A percentile compares a stretch with the other conserved stretches of the same genome.
These are phyloP conservation scores for Halocynthia aurantium DNA, from an alignment of 23 tunicate species.

Conservation along the genomic window DNA sequence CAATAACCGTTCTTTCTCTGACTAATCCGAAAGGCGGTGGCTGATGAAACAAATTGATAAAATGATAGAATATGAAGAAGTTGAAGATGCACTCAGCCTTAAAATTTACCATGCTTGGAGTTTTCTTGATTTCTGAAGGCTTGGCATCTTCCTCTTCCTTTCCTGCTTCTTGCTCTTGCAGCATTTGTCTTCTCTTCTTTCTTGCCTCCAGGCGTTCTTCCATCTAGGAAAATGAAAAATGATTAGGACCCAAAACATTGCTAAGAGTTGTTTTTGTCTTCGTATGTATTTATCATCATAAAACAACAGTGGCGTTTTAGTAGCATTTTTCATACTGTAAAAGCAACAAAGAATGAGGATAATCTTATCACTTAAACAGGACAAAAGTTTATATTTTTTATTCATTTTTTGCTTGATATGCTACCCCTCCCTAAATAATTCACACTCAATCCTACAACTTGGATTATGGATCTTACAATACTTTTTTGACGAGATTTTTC, in stretches of 20 bases:
- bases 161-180: constrained; percentile 23
- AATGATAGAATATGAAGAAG: not conserved
- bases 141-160: constrained; percentile 26
- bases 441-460: too few relatives aligned
- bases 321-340: too few relatives aligned
- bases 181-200: constrained; percentile 39
- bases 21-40: constrained; percentile 1
- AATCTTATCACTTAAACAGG: not conserved
- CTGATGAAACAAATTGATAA: not conserved
- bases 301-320: too few relatives aligned
- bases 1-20: constrained; percentile 63
- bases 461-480: constrained; percentile 35
- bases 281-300: too few relatives aligned
- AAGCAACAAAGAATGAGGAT: not conserved
- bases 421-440: too few relatives aligned
- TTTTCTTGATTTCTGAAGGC: not conserved
- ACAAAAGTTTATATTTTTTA: not conserved
- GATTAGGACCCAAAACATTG: too few relatives aligned
- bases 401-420: too few relatives aligned
- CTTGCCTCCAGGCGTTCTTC: constrained; percentile 57
- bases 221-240: constrained; percentile 25
- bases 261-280: too few relatives aligned
- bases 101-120: not conserved
- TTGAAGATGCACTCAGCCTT: not conserved
- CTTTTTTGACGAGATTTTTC: constrained; percentile 41